Evolutionary conservation across 1,140 invertebrate genomes (phyloP).

Genomic region (Brachionus plicatilis): DNA sequence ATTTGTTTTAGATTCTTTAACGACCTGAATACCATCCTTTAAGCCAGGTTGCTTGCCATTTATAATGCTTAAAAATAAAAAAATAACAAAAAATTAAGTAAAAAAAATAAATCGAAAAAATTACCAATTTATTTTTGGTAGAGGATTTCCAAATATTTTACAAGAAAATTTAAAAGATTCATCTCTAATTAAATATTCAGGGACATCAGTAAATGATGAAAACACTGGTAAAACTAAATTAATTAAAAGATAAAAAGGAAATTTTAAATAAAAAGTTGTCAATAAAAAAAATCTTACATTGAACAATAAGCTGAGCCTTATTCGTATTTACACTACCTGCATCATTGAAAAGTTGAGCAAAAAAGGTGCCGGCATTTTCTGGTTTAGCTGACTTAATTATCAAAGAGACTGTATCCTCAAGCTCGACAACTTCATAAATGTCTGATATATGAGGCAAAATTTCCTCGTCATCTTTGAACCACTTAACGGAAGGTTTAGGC

Average conservation of each 20-base stretch:
- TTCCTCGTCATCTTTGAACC: constrained; percentile 39
- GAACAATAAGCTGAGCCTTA: background rate
- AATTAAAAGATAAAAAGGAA: background rate
- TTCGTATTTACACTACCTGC: background rate
- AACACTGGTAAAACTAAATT: background rate
- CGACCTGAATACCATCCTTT: constrained; percentile 3
- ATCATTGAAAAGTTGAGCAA: background rate
- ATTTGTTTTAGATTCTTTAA: background rate
- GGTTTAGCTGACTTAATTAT: constrained; percentile 17
- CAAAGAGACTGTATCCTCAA: constrained; percentile 16
- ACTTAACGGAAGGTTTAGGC: constrained; percentile 22
- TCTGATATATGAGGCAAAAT: background rate
- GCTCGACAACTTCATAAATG: constrained; percentile 5
- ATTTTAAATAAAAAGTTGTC: background rate
- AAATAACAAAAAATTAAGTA: background rate
- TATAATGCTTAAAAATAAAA: background rate
- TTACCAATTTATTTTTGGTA: constrained; percentile 76
- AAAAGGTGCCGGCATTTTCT: background rate
- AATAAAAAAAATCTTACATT: background rate
- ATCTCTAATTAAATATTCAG: background rate
- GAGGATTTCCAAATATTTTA: constrained; percentile 80
- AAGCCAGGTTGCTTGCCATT: background rate
- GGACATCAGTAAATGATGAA: background rate
- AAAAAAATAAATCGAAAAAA: background rate
- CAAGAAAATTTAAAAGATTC: constrained; percentile 66